A percentile compares a stretch with the other conserved stretches of the same genome.
Conservation (phyloP, 2,888 invertebrate species). For the Cryptocephalus moraei region DNA sequence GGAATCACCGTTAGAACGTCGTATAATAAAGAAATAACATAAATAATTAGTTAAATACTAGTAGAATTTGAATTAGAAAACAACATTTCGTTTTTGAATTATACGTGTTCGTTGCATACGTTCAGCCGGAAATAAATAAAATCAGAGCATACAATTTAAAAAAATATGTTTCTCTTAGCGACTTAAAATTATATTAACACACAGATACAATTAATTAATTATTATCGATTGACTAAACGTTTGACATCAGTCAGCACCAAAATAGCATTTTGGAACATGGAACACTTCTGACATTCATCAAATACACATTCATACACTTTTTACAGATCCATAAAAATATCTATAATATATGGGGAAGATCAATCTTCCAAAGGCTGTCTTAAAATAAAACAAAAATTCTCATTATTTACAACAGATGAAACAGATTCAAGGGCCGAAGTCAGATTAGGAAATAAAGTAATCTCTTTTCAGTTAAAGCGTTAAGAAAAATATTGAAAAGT, state of each 20-base stretch:
- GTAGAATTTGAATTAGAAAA: conserved; percentile 10
- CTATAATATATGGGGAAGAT: conserved; percentile 21
- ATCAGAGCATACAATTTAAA: conserved; percentile 11
- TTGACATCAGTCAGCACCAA: conserved; percentile 40
- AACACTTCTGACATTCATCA: conserved; percentile 25
- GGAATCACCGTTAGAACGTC: conserved; percentile 34
- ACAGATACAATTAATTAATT: conserved; percentile 19
- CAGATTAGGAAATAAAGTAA: conserved; percentile 9
- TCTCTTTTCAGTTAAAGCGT: conserved; percentile 19
- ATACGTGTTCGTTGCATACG: background rate
- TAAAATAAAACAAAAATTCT: conserved; percentile 17
- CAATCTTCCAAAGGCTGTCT: conserved; percentile 38
- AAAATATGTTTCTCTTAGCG: background rate
- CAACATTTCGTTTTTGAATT: conserved; percentile 13
- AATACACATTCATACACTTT: conserved; percentile 35
- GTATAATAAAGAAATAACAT: conserved; percentile 23
- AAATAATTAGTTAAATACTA: conserved; percentile 25
- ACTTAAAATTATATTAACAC: conserved; percentile 6
- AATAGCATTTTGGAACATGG: conserved; percentile 19
- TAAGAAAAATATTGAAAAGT: conserved; percentile 11
- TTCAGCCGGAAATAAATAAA: background rate
- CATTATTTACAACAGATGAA: conserved; percentile 27
- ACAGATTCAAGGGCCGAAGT: conserved; percentile 24
- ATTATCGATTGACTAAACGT: conserved; percentile 35
- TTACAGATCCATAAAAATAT: conserved; percentile 35